Evolutionary conservation across 2,113 vertebrate species (phyloP).

Genomic region (Shinisaurus crocodilurus): DNA sequence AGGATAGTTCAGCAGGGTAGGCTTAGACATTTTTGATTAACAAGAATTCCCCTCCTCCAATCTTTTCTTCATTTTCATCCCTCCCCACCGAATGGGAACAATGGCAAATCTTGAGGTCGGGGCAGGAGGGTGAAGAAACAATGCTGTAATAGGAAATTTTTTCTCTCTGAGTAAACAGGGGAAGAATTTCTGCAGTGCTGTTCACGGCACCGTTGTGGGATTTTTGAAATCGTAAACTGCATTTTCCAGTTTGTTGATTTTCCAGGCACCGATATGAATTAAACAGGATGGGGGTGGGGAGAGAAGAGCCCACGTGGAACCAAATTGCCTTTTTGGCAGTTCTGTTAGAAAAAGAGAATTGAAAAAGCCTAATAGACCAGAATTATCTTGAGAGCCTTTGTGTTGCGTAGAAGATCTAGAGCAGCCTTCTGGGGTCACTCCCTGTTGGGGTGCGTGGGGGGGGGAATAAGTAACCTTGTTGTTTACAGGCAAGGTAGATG

Average conservation of each 20-base stretch:
- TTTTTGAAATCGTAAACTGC: neutral
- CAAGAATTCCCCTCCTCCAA: neutral
- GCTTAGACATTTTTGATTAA: neutral
- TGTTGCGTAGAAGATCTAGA: neutral
- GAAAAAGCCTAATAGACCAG: neutral
- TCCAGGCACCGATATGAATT: neutral
- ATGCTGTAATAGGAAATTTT: neutral
- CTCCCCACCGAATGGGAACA: neutral
- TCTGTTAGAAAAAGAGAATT: neutral
- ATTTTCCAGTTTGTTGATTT: neutral
- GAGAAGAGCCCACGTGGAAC: neutral
- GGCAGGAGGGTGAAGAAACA: neutral
- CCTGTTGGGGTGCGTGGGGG: neutral
- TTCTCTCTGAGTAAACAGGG: slow-evolving; percentile 6
- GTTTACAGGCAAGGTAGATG: neutral
- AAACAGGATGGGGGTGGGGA: neutral
- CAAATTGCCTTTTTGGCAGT: slow-evolving; percentile 3
- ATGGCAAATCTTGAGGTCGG: neutral
- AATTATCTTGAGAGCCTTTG: neutral
- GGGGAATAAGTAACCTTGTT: neutral
- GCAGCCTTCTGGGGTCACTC: neutral
- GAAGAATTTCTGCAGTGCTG: slow-evolving; percentile 14
- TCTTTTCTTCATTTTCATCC: neutral
- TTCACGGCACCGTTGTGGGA: neutral
- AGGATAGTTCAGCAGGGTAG: too few relatives aligned